Evolutionary conservation across 2,888 invertebrate genomes (phyloP), one percentile per base, ranked within the genome.

Genomic region (Bombylius discolor): DNA sequence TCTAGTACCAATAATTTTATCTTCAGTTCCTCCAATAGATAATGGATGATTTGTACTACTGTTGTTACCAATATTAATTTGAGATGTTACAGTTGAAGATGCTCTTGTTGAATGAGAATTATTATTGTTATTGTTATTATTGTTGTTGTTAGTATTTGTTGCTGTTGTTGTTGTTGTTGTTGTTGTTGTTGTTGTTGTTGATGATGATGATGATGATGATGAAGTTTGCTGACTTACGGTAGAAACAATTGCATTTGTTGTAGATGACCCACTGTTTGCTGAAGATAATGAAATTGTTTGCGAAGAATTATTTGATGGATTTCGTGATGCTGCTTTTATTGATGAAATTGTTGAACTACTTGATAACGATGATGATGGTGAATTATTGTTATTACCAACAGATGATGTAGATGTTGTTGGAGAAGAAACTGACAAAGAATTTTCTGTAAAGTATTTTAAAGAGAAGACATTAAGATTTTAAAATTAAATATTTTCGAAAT

Each of bases 1-100:
- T 52, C 80, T 69, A 57, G 81, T 79, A 58, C 79, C 77, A 49
- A 79, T 76, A 36, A 50, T 55, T 56, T 78, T 78, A 64, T 78
- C 79, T 57, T 70, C 64, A 44, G 65, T 64, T 61, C 49, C 7
- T 56, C 52, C 51, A 48, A 14, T 46, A 59, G 48, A 44, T 55
- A 23, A 56, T 58, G 53, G 54, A 57, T 47, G 39, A 50, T 57
- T 46, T 44, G 47, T 47, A 32, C 57, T 55, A 56, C 51, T 49
- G 32, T 48, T 60, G 23, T 23, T 23, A 23, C 23, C 23, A 23
- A 1, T 23, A 7, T 13, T 49, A 60, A 59, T 60, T 56, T 57
- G 60, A 56, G 47, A 61, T 65, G 63, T 59, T 60, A 58, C 62
- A 53, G 64, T 64, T 51, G 62, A 59, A 46, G 55, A 32, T 44